A percentile compares a stretch with the other conserved stretches of the same genome.
Conservation (phyloP, 2,113 vertebrate species). For the Lates calcarifer region DNA sequence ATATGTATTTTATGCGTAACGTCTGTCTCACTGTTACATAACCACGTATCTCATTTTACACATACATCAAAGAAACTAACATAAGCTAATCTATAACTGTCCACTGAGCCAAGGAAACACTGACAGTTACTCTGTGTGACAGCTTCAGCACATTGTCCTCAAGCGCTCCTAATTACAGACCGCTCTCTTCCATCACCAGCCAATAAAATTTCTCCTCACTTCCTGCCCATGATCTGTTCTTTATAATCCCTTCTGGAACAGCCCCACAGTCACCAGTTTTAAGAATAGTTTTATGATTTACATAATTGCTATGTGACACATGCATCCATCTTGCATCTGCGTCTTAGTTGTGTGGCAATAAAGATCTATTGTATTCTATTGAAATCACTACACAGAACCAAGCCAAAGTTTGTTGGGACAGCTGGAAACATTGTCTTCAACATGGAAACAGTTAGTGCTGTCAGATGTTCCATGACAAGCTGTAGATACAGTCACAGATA, state of each 20-base stretch:
- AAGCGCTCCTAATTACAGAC: not conserved
- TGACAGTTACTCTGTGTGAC: not conserved
- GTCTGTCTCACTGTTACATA: not conserved
- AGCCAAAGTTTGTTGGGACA: conserved; percentile 21
- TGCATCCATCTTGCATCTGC: not conserved
- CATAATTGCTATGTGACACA: not conserved
- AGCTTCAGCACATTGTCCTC: not conserved
- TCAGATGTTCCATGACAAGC: conserved; percentile 17
- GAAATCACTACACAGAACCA: conserved; percentile 13
- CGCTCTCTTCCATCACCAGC: not conserved
- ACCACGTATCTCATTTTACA: conserved; percentile 6
- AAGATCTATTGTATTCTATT: conserved; percentile 19
- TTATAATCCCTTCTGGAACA: conserved; percentile 13
- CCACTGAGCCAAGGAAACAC: not conserved
- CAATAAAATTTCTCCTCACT: not conserved
- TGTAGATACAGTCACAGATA: not conserved
- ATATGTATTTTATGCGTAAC: not conserved
- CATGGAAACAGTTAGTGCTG: conserved; percentile 18
- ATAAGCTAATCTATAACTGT: not conserved
- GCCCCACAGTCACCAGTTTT: not conserved
- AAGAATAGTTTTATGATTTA: conserved; percentile 6
- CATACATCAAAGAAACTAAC: not conserved
- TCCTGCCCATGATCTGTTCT: conserved; percentile 2
- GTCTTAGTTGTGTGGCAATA: conserved; percentile 1
- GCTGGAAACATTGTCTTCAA: conserved; percentile 18